Conservation (phyloP, 2,113 vertebrate species). For the Andinoacara biseriatus region DNA sequence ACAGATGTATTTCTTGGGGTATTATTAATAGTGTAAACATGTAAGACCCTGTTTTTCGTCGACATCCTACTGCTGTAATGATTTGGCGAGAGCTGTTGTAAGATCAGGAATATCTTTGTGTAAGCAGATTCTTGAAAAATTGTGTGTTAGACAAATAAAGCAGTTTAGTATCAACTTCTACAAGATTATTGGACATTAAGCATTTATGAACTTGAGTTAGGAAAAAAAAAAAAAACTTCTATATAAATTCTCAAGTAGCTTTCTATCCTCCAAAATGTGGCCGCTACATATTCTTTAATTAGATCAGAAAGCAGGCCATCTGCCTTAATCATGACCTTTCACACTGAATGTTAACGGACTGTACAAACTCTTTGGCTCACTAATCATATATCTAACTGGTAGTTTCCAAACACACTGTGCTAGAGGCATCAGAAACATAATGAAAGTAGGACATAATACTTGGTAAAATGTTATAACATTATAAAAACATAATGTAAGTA, state of each 20-base stretch:
- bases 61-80: neutral
- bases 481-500: too few relatives aligned
- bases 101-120: neutral
- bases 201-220: constrained; percentile 18
- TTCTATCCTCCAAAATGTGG: neutral
- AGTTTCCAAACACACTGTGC: neutral
- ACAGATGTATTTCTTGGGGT: neutral
- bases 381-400: neutral
- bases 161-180: constrained; percentile 10
- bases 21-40: neutral
- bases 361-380: neutral
- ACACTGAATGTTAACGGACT: constrained; percentile 5
- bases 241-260: neutral
- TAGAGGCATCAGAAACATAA: neutral
- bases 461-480: neutral
- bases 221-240: neutral
- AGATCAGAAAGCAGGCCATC: neutral
- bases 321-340: neutral
- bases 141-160: neutral
- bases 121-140: constrained; percentile 24
- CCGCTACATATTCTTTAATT: constrained; percentile 24
- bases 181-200: constrained; percentile 30
- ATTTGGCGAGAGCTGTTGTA: neutral
- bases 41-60: neutral
- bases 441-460: neutral